Percentiles rank a stretch among this genome's conserved stretches.
phyloP scores from a whole-genome alignment of 2,113 vertebrate genomes.

The Noturus placidus region DNA sequence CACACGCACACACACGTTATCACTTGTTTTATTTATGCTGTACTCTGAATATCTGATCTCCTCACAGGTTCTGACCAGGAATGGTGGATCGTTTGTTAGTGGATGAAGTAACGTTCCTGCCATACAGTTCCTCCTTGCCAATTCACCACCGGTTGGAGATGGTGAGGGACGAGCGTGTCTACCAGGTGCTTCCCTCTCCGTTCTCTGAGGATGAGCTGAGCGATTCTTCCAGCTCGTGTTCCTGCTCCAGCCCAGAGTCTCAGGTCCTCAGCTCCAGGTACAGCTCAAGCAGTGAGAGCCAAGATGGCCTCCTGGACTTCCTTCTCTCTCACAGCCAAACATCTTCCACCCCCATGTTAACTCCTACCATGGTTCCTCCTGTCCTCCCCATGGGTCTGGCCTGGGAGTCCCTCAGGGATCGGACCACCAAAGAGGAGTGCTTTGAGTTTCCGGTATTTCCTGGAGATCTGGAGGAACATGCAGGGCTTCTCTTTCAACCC shows the following conservation, averaged over 20 bases:
- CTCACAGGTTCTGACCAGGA: slow-evolving; percentile 68
- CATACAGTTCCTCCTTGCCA: slow-evolving; percentile 69
- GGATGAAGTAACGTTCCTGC: slow-evolving; percentile 86
- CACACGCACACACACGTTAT: background rate
- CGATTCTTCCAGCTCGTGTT: slow-evolving; percentile 82
- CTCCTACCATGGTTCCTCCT: slow-evolving; percentile 57
- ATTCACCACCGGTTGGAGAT: slow-evolving; percentile 74
- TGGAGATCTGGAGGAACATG: slow-evolving; percentile 79
- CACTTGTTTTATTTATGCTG: background rate
- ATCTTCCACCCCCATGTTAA: slow-evolving; percentile 62
- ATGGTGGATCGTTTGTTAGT: slow-evolving; percentile 96
- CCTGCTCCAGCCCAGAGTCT: slow-evolving; percentile 69
- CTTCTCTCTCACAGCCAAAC: slow-evolving; percentile 81
- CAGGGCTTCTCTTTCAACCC: slow-evolving; percentile 89
- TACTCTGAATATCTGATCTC: background rate
- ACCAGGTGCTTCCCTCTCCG: slow-evolving; percentile 83
- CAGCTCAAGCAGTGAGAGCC: slow-evolving; percentile 80
- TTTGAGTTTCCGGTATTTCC: slow-evolving; percentile 85
- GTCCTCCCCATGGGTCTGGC: slow-evolving; percentile 72
- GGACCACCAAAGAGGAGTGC: slow-evolving; percentile 80
- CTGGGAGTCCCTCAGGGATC: slow-evolving; percentile 81
- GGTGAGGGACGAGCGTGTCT: slow-evolving; percentile 79
- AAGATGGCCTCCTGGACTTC: slow-evolving; percentile 90
- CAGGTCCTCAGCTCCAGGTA: slow-evolving; percentile 58
- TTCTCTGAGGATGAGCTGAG: slow-evolving; percentile 91